Evolutionary conservation across 2,797 vertebrate genomes (phyloP).

Genomic region (Luscinia luscinia): DNA sequence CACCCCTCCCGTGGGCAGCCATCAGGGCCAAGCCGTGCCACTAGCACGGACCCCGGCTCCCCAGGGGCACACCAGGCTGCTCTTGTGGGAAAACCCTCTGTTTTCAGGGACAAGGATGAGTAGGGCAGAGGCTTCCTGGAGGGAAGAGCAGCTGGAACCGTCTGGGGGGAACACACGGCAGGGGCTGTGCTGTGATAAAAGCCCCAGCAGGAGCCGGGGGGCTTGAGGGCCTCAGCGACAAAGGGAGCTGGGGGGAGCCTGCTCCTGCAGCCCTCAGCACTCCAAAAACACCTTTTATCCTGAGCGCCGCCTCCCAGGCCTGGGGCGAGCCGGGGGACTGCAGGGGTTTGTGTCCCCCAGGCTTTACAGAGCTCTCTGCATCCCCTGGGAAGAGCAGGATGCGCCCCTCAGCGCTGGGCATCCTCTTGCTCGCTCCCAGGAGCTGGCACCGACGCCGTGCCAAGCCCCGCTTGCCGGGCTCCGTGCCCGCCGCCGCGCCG

Average conservation of each 20-base stretch:
- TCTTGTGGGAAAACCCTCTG: not conserved
- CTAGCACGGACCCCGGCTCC: not conserved
- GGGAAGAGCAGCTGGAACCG: not conserved
- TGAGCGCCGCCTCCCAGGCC: not conserved
- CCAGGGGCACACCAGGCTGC: not conserved
- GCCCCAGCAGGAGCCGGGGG: conserved; percentile 37
- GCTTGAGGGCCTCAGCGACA: not conserved
- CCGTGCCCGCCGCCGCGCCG: not conserved
- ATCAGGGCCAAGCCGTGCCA: accelerated
- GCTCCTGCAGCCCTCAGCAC: not conserved
- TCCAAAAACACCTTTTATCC: conserved; percentile 26
- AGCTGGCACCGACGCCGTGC: not conserved
- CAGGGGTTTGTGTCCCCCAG: accelerated
- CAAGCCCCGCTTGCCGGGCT: not conserved
- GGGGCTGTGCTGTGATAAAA: conserved; percentile 25
- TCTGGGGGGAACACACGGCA: not conserved
- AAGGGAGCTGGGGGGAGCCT: not conserved
- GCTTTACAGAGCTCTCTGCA: not conserved
- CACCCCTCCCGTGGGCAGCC: not conserved
- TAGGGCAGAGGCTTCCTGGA: not conserved
- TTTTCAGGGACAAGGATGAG: not conserved
- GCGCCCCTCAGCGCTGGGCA: accelerated
- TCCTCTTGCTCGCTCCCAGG: not conserved
- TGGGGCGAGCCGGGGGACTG: accelerated
- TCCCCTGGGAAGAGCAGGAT: not conserved